Evolutionary conservation across 2,888 invertebrate species (phyloP), one percentile per base, ranked within the genome.

Genomic region (Cacoxenus indagator): DNA sequence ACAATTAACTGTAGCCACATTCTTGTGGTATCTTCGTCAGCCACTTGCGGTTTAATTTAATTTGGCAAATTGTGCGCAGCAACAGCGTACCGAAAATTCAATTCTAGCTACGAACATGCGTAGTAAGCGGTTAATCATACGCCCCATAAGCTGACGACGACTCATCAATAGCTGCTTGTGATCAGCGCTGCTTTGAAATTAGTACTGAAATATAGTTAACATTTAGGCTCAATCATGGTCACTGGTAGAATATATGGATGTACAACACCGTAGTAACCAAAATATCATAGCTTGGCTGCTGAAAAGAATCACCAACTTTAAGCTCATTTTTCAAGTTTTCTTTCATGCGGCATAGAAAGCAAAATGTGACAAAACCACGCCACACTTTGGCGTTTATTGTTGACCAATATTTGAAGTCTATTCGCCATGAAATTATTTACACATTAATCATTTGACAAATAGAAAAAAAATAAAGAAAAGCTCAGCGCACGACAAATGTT

Each of bases 11-110:
- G n/a, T n/a, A n/a, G n/a, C 70, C 69, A 61, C 69, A 79, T 79
- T 78, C 75, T 70, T 76, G 74, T 51, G 78, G 80, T 72, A 73
- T 74, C 76, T 75, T 76, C 76, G 75, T 79, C 78, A 76, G 75
- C 76, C 77, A 82, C 75, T 83, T 82, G 82, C 69, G 84, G 83
- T 80, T 78, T 78, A 77, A 83, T 82, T 83, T 81, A 76, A 78
- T 82, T 82, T 78, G 68, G 70, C 74, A 70, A 75, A 81, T 73
- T 76, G 73, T 64, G 71, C 57, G 72, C 67, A 67, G 43, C 67
- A 4, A n/a, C 59, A 51, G 27, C 64, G 37, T 14, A 37, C 2
- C 2, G 5, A 37, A 8, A 37, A 5, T 14, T 11, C 8, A 4
- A 0, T 37, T 37, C 37, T 14, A 37, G 37, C 37, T 37, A 14